Conservation (phyloP, 2,888 invertebrate species). For the Temnothorax unifasciatus region DNA sequence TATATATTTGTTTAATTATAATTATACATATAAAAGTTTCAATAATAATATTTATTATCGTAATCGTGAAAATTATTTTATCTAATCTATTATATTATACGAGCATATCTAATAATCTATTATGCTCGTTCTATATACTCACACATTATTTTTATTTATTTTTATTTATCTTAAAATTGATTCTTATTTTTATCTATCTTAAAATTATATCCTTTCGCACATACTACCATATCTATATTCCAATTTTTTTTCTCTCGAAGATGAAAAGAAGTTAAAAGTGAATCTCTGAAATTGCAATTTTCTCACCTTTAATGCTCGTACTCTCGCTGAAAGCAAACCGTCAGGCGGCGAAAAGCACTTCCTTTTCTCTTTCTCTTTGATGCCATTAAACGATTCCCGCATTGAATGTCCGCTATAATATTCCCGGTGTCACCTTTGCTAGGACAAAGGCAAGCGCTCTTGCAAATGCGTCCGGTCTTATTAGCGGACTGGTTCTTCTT, state of each 20-base stretch:
- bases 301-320: conserved; percentile 71
- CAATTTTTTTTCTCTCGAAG: conserved; percentile 60
- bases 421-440: conserved; percentile 65
- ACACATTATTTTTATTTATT: neutral
- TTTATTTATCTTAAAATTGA: neutral
- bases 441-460: conserved; percentile 68
- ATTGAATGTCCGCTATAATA: conserved; percentile 69
- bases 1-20: neutral
- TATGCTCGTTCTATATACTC: neutral
- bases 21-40: neutral
- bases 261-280: conserved; percentile 59
- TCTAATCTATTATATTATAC: neutral
- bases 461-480: conserved; percentile 75
- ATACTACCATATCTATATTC: conserved; percentile 25
- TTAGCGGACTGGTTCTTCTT: conserved; percentile 66
- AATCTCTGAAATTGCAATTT: conserved; percentile 71
- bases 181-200: neutral
- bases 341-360: neutral
- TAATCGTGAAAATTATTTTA: neutral
- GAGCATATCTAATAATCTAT: no score
- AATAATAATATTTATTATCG: neutral
- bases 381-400: conserved; percentile 71
- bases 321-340: conserved; percentile 53
- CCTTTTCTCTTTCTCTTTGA: conserved; percentile 25
- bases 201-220: neutral